Percentiles rank a stretch among this genome's conserved stretches.
Evolutionary conservation across 2,888 invertebrate species (phyloP).

Genomic region (Smittia aterrima): DNA sequence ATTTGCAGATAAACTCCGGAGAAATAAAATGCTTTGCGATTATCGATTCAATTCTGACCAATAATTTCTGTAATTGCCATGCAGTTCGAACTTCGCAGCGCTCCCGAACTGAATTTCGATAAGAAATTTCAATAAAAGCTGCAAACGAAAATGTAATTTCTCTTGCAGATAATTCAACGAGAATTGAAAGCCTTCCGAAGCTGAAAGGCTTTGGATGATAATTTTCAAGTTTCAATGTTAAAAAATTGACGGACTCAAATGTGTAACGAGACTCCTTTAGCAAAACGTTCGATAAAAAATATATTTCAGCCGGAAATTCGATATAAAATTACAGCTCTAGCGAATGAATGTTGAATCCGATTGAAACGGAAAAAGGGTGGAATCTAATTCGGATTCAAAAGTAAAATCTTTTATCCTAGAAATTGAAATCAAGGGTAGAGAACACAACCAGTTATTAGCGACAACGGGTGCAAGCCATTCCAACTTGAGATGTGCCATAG

Average conservation of each 20-base stretch:
- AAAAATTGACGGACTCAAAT: too few species aligned
- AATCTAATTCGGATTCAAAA: neutral
- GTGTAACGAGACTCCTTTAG: too few species aligned
- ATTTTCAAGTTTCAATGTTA: too few species aligned
- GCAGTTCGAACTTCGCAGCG: too few species aligned
- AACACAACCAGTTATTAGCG: slow-evolving; percentile 36
- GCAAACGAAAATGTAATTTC: too few species aligned
- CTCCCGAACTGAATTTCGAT: too few species aligned
- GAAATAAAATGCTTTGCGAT: too few species aligned
- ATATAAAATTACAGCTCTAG: slow-evolving; percentile 34
- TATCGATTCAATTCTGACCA: slow-evolving; percentile 11
- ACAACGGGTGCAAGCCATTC: slow-evolving; percentile 38
- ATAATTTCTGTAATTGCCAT: slow-evolving; percentile 24
- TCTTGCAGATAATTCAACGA: too few species aligned
- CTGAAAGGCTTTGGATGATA: too few species aligned
- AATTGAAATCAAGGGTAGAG: slow-evolving; percentile 24
- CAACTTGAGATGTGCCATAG: slow-evolving; percentile 22
- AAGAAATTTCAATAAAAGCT: too few species aligned
- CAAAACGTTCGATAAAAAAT: neutral
- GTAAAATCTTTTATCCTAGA: neutral
- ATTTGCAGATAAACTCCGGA: too few species aligned
- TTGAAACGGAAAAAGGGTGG: slow-evolving; percentile 28
- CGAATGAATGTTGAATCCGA: slow-evolving; percentile 8
- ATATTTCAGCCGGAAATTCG: slow-evolving; percentile 32
- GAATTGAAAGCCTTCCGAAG: too few species aligned